Evolutionary conservation across 2,113 vertebrate species (phyloP), one percentile per base, ranked within the genome.

Genomic region (Xiphophorus hellerii): DNA sequence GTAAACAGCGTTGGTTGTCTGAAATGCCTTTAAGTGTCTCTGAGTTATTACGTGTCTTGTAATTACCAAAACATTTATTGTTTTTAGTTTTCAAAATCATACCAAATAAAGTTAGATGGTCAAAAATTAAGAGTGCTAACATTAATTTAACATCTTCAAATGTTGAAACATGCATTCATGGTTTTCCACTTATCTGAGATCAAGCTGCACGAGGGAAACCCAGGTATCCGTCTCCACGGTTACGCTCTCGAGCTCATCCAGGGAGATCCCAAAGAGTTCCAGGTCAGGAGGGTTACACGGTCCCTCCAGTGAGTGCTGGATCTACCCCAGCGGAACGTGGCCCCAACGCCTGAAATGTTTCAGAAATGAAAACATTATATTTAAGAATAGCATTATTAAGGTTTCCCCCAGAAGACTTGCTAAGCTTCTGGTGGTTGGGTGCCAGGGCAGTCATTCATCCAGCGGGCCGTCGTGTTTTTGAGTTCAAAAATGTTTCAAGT

Each of bases 101-200:
- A 71, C 73, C 79, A 85, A 91, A 90, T 90, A 90, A 91, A 91
- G 71, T 67, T 74, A 71, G 74, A 79, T 64, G 48, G 83, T 81
- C 62, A 11, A 3, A 81, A 64, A 15, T 35, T 2, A 70, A 60
- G 35, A 67, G 62, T 73, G 25, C 17, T 27, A 25, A 66, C 8
- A 27, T 22, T 8, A 25, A 28, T 13, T 62, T 33, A 51, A 25
- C 44, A 13, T 44, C 28, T 30, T 35, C 35, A 27, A 8, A 31
- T 54, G 27, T 31, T 51, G 20, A n/a, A 58, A n/a, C 51, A n/a
- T n/a, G 22, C 51, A 58, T 25, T n/a, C 51, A 58, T 58, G 51
- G 22, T 25, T 20, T 54, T 54, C 48, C 48, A 25, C 48, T 22
- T 54, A 25, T 54, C 48, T 54, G 48, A 25, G 48, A 22, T 9